Base-by-base conservation (phyloP, 2,888 invertebrate genomes). In the Hermaeophaga mercurialis region DNA sequence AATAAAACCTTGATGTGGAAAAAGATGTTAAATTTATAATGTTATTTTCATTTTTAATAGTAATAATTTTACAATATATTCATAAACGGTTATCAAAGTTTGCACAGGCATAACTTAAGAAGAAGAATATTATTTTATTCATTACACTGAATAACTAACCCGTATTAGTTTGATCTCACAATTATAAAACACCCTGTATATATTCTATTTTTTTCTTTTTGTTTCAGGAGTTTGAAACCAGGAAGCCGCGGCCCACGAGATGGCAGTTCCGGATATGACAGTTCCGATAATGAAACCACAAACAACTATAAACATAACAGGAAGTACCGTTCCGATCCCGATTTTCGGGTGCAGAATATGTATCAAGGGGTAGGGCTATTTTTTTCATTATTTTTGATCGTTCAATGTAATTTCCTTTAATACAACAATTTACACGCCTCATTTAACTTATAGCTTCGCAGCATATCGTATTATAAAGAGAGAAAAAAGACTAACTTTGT, bases 241-340 rank as follows among this genome's bases (percentile, higher is more conserved):
- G 75, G 75, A 61, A 82, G 79, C 66, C 80, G 88, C 58, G 88
- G 88, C 3, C 82, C 85, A 56, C 82, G 90, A 44, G 93, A 93
- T 72, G 93, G 91, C 0, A 92, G 92, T n/a, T 93, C 93, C 61
- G 94, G 94, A 8, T 94, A 94, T 77, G 93, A 94, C 73, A 94
- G 93, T 69, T 94, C 93, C 59, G 94, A 94, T 77, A 88, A 88
- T 77, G 88, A 88, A 74, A 87, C 87, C 1, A 82, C 85, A 4
- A 81, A 84, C 62, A 82, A 84, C 66, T 84, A 85, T 73, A 85
- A 85, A 71, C 80, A 84, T 66, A 84, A 84, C 74, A 81, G 89
- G 70, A 90, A 90, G 70, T 91, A 91, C 60, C 83, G 92, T 63
- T 93, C 92, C 64, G 93, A 94, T 76, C 92, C 92, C 1, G 93